Base-by-base conservation (phyloP, 2,888 invertebrate species). In the Mantis religiosa region DNA sequence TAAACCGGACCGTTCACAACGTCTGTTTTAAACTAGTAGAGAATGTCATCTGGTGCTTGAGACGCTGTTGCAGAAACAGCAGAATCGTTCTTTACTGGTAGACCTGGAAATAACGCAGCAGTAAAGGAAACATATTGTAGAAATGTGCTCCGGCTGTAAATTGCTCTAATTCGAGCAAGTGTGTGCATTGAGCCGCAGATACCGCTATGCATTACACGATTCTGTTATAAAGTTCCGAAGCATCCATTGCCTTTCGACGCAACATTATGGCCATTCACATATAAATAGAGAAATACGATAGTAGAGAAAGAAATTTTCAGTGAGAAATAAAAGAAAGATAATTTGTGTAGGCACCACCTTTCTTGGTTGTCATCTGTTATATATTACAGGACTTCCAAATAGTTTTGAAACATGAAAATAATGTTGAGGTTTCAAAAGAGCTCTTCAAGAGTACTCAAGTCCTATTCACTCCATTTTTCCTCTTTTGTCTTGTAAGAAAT, bases 51-150 rank as follows among this genome's bases (percentile, higher is more conserved):
- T 12, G 41, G 41, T 41, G 12, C 41, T 41, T 71, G 25, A 20
- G 25, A 71, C 54, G 54, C 20, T 71, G 4, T 71, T 71, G 54
- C 54, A 20, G 54, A 6, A 25, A 71, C 14, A 25, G 4, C 4
- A 71, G 4, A 20, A 20, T 1, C 54, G 15, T 25, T 71, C 54
- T 71, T 71, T 71, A 71, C 54, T 71, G 54, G 54, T 71, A 71
- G 54, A 20, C 54, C 20, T 71, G 54, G 54, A 71, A 71, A 71
- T 71, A 71, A 71, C 88, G 34, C 83, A 85, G 88, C 86, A 87
- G 54, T 88, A 89, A 87, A 88, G 87, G 89, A 89, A 88, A 89
- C 87, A 84, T 88, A 89, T 89, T 84, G 89, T 85, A 84, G 87
- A 87, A 88, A 84, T 89, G 89, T 89, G 89, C 88, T 28, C 71